A percentile compares a stretch with the other conserved stretches of the same genome.
Conservation (phyloP, 2,797 vertebrate genomes). For the Crypturellus tataupa region DNA sequence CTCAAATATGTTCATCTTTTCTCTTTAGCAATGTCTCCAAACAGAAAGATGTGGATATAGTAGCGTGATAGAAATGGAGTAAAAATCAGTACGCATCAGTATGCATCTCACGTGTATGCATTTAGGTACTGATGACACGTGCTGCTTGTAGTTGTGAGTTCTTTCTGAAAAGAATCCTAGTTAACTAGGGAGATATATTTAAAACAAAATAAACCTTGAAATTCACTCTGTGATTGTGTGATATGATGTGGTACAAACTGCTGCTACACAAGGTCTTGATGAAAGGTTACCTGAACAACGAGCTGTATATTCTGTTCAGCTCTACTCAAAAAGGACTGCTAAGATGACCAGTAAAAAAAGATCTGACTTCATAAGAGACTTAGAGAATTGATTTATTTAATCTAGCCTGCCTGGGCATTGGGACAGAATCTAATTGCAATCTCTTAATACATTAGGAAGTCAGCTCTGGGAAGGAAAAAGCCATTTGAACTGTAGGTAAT, state of each 20-base stretch:
- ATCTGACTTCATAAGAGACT: background rate
- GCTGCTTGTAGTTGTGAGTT: background rate
- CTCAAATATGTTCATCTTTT: background rate
- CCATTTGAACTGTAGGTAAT: background rate
- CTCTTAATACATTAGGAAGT: background rate
- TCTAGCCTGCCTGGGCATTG: slow-evolving; percentile 9
- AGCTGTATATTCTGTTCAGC: background rate
- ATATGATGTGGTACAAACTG: background rate
- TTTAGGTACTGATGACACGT: background rate
- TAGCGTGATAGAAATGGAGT: background rate
- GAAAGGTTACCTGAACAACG: background rate
- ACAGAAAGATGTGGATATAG: background rate
- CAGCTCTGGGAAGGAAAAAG: background rate
- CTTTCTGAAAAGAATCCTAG: background rate
- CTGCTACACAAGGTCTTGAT: background rate
- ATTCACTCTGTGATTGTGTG: too few species aligned
- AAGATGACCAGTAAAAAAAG: background rate
- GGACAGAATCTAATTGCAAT: slow-evolving; percentile 1
- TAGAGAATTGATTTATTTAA: slow-evolving; percentile 14
- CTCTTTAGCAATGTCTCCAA: background rate
- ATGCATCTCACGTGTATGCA: background rate
- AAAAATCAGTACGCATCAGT: background rate
- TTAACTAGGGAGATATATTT: background rate
- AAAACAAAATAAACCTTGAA: background rate
- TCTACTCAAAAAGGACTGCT: background rate